These are phyloP conservation scores for Plagodis dolabraria DNA, from an alignment of 2,888 invertebrate genomes.

Conservation along the genomic window DNA sequence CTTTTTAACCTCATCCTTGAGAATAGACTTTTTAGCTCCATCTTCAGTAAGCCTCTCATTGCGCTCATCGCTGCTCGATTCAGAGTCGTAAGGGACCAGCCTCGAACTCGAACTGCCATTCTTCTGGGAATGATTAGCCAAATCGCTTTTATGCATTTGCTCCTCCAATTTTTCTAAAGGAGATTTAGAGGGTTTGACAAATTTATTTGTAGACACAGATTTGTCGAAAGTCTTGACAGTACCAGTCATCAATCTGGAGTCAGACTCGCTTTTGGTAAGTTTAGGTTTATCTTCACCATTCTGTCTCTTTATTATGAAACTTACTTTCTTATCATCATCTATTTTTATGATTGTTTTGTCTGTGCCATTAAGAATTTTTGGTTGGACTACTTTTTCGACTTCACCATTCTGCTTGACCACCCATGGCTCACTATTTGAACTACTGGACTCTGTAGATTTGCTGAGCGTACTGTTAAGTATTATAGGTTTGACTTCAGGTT, in stretches of 20 bases:
- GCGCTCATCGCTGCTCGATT: constrained; percentile 81
- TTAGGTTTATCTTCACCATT: constrained; percentile 64
- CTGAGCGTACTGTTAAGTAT: constrained; percentile 74
- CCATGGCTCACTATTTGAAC: constrained; percentile 71
- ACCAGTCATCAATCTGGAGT: constrained; percentile 50
- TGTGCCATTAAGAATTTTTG: constrained; percentile 63
- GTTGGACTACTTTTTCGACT: constrained; percentile 69
- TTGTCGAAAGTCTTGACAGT: constrained; percentile 58
- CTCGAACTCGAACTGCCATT: constrained; percentile 62
- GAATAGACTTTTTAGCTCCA: constrained; percentile 32
- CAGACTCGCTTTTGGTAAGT: constrained; percentile 63
- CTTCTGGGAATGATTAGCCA: constrained; percentile 50
- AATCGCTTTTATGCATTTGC: constrained; percentile 73
- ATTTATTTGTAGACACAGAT: constrained; percentile 57
- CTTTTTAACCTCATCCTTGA: constrained; percentile 48
- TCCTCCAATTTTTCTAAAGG: constrained; percentile 76
- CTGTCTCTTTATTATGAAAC: constrained; percentile 66
- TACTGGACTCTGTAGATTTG: constrained; percentile 60
- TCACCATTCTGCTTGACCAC: constrained; percentile 79
- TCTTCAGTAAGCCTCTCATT: constrained; percentile 43
- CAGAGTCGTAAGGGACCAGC: constrained; percentile 86
- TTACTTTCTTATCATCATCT: constrained; percentile 69
- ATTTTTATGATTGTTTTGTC: constrained; percentile 58
- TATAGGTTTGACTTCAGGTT: constrained; percentile 69
- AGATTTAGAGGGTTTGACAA: constrained; percentile 67